These are phyloP conservation scores for Siniperca chuatsi DNA, from an alignment of 2,113 vertebrate species.

Conservation along the genomic window DNA sequence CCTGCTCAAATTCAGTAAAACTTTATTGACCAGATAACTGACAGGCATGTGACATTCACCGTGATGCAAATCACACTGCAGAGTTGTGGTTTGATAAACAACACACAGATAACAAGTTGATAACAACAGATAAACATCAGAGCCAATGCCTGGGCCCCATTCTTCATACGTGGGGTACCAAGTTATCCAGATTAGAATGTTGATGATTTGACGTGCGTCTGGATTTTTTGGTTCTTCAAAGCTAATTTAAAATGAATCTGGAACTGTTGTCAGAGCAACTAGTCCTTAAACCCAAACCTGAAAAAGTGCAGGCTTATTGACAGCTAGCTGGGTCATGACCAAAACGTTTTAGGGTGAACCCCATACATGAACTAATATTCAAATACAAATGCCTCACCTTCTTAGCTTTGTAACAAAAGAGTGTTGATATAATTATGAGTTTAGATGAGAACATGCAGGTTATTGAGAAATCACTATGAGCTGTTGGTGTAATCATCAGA, in stretches of 20 bases:
- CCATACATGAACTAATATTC: not conserved
- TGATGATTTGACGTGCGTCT: not conserved
- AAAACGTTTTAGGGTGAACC: not conserved
- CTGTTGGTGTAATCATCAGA: not conserved
- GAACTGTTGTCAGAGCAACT: not conserved
- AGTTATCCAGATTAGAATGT: not conserved
- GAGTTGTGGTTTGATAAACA: conserved; percentile 9
- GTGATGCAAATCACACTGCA: not conserved
- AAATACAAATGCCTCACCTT: not conserved
- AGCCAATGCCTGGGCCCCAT: not conserved
- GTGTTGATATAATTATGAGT: not conserved
- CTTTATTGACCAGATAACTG: conserved; percentile 9
- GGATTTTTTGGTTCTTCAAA: not conserved
- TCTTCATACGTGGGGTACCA: too few relatives aligned
- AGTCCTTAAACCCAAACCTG: not conserved
- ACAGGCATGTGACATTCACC: conserved; percentile 6
- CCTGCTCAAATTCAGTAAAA: conserved; percentile 21
- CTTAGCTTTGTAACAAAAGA: not conserved
- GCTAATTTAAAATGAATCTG: not conserved
- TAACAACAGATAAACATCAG: not conserved
- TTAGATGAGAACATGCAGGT: too few relatives aligned
- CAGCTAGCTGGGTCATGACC: not conserved
- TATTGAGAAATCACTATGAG: not conserved
- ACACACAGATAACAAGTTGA: not conserved
- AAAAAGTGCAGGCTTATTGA: not conserved